These are phyloP conservation scores for Alfaro cultratus DNA, from an alignment of 2,797 vertebrate species.

Conservation along the genomic window DNA sequence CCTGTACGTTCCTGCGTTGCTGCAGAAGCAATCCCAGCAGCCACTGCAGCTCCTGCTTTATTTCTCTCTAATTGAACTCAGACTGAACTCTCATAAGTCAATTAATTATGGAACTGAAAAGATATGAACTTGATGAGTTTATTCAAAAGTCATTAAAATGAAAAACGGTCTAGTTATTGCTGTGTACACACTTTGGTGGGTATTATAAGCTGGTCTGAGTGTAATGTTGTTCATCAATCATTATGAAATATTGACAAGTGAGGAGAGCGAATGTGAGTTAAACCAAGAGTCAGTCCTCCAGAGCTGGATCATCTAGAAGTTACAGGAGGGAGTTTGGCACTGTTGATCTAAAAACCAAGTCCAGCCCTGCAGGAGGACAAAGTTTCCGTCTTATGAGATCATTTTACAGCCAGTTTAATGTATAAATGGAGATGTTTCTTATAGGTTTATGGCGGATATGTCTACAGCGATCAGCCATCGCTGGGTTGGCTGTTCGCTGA, in stretches of 20 bases:
- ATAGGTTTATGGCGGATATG: too few species aligned
- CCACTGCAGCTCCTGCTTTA: neutral
- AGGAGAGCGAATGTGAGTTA: neutral
- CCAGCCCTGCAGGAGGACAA: too few species aligned
- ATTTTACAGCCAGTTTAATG: too few species aligned
- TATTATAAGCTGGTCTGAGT: neutral
- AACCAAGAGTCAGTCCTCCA: neutral
- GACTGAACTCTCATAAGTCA: neutral
- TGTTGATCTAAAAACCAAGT: too few species aligned
- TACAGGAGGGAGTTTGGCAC: neutral
- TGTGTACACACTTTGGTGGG: neutral
- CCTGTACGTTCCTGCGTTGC: conserved; percentile 26
- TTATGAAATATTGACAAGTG: neutral
- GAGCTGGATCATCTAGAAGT: neutral
- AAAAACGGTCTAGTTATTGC: neutral
- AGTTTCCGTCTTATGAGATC: too few species aligned
- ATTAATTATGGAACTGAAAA: neutral
- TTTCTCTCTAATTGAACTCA: neutral
- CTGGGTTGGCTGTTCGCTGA: too few species aligned
- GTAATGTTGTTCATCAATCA: neutral
- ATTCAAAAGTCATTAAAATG: neutral
- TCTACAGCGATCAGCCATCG: too few species aligned
- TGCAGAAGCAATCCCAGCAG: conserved; percentile 35
- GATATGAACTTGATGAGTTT: neutral
- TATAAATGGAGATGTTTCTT: too few species aligned